These are phyloP conservation scores for Onychorhynchus coronatus DNA, from an alignment of 2,113 vertebrate species.

Conservation along the genomic window DNA sequence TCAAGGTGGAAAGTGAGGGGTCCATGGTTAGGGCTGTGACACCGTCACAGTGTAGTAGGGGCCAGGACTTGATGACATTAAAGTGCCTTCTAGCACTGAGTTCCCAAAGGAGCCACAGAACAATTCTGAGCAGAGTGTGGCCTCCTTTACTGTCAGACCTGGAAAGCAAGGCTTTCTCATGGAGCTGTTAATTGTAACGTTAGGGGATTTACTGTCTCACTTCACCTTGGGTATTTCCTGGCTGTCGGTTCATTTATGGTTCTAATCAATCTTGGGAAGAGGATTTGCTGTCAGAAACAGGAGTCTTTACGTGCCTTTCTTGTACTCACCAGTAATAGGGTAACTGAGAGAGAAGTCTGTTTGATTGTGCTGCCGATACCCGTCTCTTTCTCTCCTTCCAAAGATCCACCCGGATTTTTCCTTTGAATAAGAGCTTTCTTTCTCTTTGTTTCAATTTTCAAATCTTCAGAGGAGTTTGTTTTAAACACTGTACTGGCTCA, in stretches of 20 bases:
- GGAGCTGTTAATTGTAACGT: background rate
- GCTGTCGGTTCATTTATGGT: conserved; percentile 28
- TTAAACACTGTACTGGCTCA: background rate
- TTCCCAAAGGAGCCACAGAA: background rate
- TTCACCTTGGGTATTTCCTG: conserved; percentile 56
- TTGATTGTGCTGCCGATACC: background rate
- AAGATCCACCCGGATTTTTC: background rate
- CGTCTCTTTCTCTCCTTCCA: background rate
- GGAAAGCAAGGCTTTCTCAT: background rate
- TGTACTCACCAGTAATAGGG: background rate
- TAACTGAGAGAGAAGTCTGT: background rate
- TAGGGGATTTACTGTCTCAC: conserved; percentile 28
- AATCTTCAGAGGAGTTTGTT: background rate
- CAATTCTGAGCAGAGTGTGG: background rate
- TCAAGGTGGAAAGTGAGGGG: background rate
- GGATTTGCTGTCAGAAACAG: conserved; percentile 26
- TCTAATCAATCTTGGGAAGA: conserved; percentile 49
- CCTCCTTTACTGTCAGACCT: conserved; percentile 13
- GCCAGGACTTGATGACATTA: background rate
- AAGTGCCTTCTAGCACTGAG: background rate
- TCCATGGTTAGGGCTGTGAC: background rate
- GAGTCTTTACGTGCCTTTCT: background rate
- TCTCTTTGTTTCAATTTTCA: background rate
- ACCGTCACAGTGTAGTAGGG: background rate
- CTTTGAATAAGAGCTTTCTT: background rate